Percentiles rank a stretch among this genome's conserved stretches.
Evolutionary conservation across 2,113 vertebrate genomes (phyloP).

Genomic region (Numida meleagris): DNA sequence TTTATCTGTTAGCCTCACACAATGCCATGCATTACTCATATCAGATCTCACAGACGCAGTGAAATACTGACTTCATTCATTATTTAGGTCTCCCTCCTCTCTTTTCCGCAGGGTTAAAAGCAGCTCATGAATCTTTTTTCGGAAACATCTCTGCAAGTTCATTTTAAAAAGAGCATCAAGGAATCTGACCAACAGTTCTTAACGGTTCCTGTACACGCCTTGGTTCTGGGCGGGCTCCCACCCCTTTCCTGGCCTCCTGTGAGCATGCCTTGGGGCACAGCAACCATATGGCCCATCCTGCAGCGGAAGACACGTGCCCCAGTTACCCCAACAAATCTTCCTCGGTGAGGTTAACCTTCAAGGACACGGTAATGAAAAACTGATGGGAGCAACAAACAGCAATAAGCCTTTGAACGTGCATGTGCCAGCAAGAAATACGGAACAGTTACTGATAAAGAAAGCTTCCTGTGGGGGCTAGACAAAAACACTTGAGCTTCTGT

Average conservation of each 20-base stretch:
- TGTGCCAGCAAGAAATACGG: background rate
- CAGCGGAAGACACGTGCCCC: background rate
- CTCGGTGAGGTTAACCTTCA: background rate
- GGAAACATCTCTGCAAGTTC: background rate
- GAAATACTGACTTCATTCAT: conserved; percentile 18
- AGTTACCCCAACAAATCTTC: background rate
- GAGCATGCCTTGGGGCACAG: background rate
- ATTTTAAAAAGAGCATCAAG: background rate
- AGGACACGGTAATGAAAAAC: background rate
- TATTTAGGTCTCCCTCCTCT: background rate
- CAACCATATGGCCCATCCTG: background rate
- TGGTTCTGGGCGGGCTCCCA: background rate
- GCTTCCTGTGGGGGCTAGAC: background rate
- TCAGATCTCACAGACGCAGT: background rate
- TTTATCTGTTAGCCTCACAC: background rate
- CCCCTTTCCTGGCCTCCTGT: background rate
- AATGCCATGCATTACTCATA: background rate
- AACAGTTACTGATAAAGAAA: background rate
- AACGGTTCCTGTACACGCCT: background rate
- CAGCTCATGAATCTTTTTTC: background rate
- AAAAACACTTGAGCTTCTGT: background rate
- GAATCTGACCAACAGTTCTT: background rate
- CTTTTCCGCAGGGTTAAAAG: background rate
- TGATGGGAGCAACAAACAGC: background rate
- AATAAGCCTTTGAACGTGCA: background rate